A percentile compares a stretch with the other conserved stretches of the same genome.
These are phyloP conservation scores for Eupithecia pulchellata DNA, from an alignment of 2,888 invertebrate genomes.

Conservation along the genomic window DNA sequence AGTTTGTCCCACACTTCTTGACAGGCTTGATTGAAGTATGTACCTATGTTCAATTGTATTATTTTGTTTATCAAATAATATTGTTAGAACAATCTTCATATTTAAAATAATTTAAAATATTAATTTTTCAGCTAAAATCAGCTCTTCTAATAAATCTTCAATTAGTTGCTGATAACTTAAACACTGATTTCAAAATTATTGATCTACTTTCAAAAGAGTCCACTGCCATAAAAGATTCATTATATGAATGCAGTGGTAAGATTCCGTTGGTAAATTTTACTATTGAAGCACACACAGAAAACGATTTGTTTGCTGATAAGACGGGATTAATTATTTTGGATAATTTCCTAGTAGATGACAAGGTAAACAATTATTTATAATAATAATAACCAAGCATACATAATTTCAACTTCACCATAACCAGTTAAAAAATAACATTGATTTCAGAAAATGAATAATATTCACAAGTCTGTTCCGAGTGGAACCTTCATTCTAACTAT, in stretches of 20 bases:
- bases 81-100: not conserved
- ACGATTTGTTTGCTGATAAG: constrained; percentile 34
- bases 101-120: not conserved
- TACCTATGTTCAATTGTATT: constrained; percentile 43
- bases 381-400: not conserved
- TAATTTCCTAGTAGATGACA: constrained; percentile 53
- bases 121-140: constrained; percentile 52
- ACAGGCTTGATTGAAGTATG: constrained; percentile 50
- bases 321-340: constrained; percentile 56
- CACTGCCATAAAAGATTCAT: constrained; percentile 41
- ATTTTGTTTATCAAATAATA: not conserved
- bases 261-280: constrained; percentile 38
- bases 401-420: not conserved
- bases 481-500: constrained; percentile 57
- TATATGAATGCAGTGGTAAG: constrained; percentile 47
- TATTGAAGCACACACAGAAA: constrained; percentile 35
- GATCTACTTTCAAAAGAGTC: constrained; percentile 47
- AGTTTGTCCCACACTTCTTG: constrained; percentile 52
- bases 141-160: constrained; percentile 59
- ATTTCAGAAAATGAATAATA: constrained; percentile 59
- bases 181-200: constrained; percentile 46
- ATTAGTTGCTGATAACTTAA: constrained; percentile 57
- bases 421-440: not conserved
- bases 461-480: constrained; percentile 47
- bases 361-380: constrained; percentile 46